These are phyloP conservation scores for Mesoligia furuncula DNA, from an alignment of 2,888 invertebrate genomes.

Conservation along the genomic window DNA sequence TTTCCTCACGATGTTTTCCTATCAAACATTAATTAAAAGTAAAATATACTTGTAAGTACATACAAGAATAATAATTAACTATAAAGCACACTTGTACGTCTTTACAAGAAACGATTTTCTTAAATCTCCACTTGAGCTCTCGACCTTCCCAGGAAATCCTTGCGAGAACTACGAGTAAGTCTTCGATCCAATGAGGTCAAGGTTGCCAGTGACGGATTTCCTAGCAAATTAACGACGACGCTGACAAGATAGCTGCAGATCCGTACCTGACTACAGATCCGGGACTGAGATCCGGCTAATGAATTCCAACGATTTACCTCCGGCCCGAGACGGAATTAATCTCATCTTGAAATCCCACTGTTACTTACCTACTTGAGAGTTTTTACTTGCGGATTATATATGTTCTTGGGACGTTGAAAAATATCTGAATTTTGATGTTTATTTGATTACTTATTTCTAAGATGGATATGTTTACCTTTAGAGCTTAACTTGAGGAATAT, in stretches of 20 bases:
- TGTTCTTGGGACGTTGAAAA: conserved; percentile 25
- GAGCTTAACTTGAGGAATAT: conserved; percentile 1
- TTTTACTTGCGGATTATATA: conserved; percentile 42
- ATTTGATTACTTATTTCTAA: conserved; percentile 56
- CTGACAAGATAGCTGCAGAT: conserved; percentile 38
- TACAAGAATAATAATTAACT: not conserved
- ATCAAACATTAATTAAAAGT: not conserved
- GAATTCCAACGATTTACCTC: conserved; percentile 71
- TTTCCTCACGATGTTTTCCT: not conserved
- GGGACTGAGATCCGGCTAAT: conserved; percentile 67
- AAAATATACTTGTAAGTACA: not conserved
- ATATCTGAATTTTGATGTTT: conserved; percentile 25
- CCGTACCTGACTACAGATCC: conserved; percentile 60
- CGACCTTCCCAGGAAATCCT: conserved; percentile 24
- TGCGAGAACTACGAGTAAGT: not conserved
- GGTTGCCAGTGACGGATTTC: conserved; percentile 37
- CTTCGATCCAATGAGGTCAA: conserved; percentile 42
- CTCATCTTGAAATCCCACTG: conserved; percentile 67
- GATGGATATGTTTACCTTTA: conserved; percentile 33
- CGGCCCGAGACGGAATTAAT: conserved; percentile 66
- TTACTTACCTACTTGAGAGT: conserved; percentile 57
- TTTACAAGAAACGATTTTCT: conserved; percentile 10
- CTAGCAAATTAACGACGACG: conserved; percentile 44
- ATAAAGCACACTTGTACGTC: not conserved
- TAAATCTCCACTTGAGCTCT: conserved; percentile 30